Evolutionary conservation across 2,113 vertebrate species (phyloP).

Genomic region (Ariopsis seemanni): DNA sequence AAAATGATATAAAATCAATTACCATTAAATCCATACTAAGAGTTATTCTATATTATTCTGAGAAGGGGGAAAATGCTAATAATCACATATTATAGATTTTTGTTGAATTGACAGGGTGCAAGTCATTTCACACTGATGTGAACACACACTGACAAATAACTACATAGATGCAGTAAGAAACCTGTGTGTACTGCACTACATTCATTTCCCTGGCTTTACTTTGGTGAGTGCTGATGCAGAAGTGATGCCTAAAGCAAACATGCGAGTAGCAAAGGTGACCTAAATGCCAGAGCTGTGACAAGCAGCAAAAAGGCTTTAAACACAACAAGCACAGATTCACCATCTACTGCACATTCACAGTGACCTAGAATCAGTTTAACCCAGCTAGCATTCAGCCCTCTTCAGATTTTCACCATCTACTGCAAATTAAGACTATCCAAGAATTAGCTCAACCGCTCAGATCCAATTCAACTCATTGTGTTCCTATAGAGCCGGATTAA

Average conservation of each 20-base stretch:
- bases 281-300: conserved; percentile 53
- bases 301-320: conserved; percentile 50
- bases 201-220: conserved; percentile 42
- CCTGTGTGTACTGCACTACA: conserved; percentile 28
- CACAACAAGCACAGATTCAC: conserved; percentile 53
- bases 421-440: conserved; percentile 22
- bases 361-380: conserved; percentile 36
- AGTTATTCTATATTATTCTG: not conserved
- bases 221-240: conserved; percentile 61
- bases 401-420: conserved; percentile 49
- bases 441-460: not conserved
- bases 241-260: conserved; percentile 58
- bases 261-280: conserved; percentile 59
- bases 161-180: conserved; percentile 18
- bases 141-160: not conserved
- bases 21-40: not conserved
- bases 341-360: conserved; percentile 6
- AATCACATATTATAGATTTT: not conserved
- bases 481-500: not conserved
- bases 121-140: not conserved
- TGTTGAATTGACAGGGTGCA: not conserved
- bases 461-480: not conserved
- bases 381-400: not conserved
- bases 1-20: not conserved
- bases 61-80: not conserved